Base-by-base conservation (phyloP, 2,113 vertebrate species). In the Phainopepla nitens region DNA sequence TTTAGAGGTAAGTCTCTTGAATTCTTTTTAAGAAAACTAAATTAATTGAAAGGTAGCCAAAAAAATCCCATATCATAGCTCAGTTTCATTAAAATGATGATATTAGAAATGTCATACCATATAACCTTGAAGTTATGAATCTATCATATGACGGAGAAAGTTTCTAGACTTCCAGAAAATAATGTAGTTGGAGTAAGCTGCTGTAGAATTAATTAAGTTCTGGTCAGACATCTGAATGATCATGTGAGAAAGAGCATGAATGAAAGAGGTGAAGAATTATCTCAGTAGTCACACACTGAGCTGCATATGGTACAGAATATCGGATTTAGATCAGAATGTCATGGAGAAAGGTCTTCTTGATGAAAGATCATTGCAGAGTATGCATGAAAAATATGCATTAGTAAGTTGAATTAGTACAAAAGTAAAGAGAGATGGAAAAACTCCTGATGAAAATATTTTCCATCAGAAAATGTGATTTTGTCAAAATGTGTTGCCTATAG, bases 1-100 rank as follows among this genome's bases (percentile, higher is more conserved):
- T 77, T 86, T 88, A n/a, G 66, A 88, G 7, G 4, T 36, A 60
- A 69, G 10, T 27, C 0, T 80, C 18, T 49, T 79, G 23, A 50
- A 39, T 94, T 96, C 72, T 69, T 68, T 87, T 60, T 61, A 89
- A 78, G 36, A 82, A 87, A 87, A 27, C 3, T 23, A 71, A 94
- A 89, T 78, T 15, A 95, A 71, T 72, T 94, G 77, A 93, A 96
- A 89, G 9, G 28, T 64, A 85, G 89, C 50, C 24, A 78, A 78
- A 86, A 94, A 77, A 58, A 13, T 41, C 35, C 41, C 28, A 15
- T 54, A 29, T 49, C 7, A 36, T 61, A 87, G 6, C 8, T 82
- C 68, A 87, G 33, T 94, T 89, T 85, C 50, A 82, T 94, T 96
- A 91, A 58, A 39, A n/a, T 65, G 21, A 49, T 89, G n/a, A 56